These are phyloP conservation scores for Hyla sarda DNA, from an alignment of 2,113 vertebrate genomes.

Conservation along the genomic window DNA sequence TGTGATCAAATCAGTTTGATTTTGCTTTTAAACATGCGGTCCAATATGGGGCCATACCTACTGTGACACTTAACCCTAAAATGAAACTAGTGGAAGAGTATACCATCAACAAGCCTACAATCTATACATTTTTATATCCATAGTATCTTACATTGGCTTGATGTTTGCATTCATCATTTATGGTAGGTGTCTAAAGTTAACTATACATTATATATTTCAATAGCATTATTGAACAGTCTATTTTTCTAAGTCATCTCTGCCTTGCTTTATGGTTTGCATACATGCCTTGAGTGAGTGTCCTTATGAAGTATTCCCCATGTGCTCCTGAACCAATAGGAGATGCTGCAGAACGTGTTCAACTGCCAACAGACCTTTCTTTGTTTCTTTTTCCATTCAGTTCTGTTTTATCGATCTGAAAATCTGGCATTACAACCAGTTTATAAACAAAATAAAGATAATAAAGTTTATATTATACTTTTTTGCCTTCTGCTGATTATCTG, in stretches of 20 bases:
- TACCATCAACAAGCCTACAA: too few relatives aligned
- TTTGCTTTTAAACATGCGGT: too few relatives aligned
- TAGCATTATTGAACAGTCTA: background rate
- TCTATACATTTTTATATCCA: background rate
- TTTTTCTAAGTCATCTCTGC: constrained; percentile 28
- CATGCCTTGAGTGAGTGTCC: constrained; percentile 33
- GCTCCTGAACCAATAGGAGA: constrained; percentile 5
- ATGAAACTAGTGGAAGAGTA: too few relatives aligned
- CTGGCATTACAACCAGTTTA: constrained; percentile 51
- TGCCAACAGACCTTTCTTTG: background rate
- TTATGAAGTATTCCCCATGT: constrained; percentile 1
- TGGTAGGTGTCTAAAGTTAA: background rate
- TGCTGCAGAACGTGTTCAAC: constrained; percentile 19
- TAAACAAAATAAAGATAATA: constrained; percentile 53
- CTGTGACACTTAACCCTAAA: background rate
- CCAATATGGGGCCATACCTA: background rate
- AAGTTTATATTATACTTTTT: constrained; percentile 53
- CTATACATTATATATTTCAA: background rate
- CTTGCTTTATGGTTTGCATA: constrained; percentile 19
- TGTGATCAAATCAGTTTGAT: background rate
- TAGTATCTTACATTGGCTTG: background rate
- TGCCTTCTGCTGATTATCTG: constrained; percentile 20
- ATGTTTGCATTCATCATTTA: background rate
- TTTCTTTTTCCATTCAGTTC: background rate
- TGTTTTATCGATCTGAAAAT: constrained; percentile 51